These are phyloP conservation scores for Thereva nobilitata DNA, from an alignment of 2,888 invertebrate species.

Conservation along the genomic window DNA sequence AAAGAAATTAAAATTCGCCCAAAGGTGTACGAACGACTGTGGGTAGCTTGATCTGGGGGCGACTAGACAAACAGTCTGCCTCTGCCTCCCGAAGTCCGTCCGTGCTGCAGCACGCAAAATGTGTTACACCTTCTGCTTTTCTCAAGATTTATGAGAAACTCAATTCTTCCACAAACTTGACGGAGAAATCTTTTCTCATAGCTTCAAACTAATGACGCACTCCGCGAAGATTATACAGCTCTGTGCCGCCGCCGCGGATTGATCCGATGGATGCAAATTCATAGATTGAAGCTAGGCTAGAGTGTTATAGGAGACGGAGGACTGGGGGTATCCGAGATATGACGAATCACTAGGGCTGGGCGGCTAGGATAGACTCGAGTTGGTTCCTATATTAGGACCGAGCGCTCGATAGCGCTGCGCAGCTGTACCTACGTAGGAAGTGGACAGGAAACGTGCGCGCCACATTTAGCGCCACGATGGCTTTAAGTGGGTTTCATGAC, in stretches of 20 bases:
- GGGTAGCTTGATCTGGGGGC: conserved; percentile 14
- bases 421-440: conserved; percentile 11
- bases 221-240: conserved; percentile 13
- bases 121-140: not conserved
- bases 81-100: not conserved
- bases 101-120: conserved; percentile 3
- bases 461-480: conserved; percentile 2
- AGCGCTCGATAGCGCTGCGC: not conserved
- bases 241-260: too few relatives aligned
- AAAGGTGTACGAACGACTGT: too few relatives aligned
- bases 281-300: too few relatives aligned
- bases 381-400: not conserved
- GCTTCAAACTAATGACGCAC: conserved; percentile 21
- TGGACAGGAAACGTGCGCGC: conserved; percentile 20
- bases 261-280: too few relatives aligned
- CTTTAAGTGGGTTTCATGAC: conserved; percentile 4
- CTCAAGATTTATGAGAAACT: conserved; percentile 25
- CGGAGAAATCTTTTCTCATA: conserved; percentile 21
- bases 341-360: not conserved
- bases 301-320: too few relatives aligned
- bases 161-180: conserved; percentile 28
- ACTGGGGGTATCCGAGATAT: conserved; percentile 5
- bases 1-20: too few relatives aligned
- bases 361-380: not conserved
- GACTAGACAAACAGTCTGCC: conserved; percentile 33